These are phyloP conservation scores for Andrena camellia DNA, from an alignment of 2,888 invertebrate species.

Conservation along the genomic window DNA sequence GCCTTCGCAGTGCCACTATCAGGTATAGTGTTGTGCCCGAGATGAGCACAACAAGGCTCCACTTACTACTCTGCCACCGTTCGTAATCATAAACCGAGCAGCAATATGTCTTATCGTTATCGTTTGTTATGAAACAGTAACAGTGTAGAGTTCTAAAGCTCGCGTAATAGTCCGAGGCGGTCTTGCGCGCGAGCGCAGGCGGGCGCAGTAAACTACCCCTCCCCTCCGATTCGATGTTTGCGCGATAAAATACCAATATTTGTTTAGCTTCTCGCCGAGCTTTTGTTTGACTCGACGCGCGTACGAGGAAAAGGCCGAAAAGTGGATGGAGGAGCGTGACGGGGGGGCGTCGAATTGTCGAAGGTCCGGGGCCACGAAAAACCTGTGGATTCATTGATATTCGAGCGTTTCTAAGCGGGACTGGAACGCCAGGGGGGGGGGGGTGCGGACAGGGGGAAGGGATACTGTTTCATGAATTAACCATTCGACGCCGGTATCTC, in stretches of 20 bases:
- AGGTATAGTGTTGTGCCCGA: too few species aligned
- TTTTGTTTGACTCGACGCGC: background rate
- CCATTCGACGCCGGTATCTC: conserved; percentile 61
- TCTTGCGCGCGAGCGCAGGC: background rate
- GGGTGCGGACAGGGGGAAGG: conserved; percentile 31
- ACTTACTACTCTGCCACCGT: too few species aligned
- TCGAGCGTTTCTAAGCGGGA: conserved; percentile 54
- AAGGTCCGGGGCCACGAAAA: conserved; percentile 35
- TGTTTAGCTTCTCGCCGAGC: conserved; percentile 11
- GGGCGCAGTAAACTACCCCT: background rate
- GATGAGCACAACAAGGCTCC: too few species aligned
- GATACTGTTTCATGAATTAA: conserved; percentile 76
- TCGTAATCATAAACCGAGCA: too few species aligned
- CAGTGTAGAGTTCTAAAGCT: background rate
- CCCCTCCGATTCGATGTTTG: background rate
- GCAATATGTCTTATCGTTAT: too few species aligned
- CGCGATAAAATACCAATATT: conserved; percentile 38
- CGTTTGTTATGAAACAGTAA: too few species aligned
- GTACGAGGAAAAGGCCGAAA: background rate
- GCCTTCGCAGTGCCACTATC: too few species aligned
- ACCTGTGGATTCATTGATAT: conserved; percentile 68
- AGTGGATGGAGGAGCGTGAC: background rate
- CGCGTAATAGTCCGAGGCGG: background rate
- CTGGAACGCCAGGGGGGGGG: conserved; percentile 32
- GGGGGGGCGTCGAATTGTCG: conserved; percentile 15